phyloP scores from a whole-genome alignment of 1,140 invertebrate species.

The Chymomyza costata region DNA sequence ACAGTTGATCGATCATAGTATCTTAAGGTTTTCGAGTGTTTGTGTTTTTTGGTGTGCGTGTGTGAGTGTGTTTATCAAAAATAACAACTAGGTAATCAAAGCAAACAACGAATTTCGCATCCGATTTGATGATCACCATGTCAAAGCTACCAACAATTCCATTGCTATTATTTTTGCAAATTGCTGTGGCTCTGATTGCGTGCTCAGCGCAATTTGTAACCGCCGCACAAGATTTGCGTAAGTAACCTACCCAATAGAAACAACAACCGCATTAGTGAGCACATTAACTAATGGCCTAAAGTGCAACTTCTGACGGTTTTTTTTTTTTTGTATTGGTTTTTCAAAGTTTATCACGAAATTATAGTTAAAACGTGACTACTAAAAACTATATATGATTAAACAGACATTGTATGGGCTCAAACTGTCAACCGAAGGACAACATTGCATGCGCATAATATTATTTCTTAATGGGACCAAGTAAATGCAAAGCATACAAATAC shows the following conservation, averaged over 20 bases:
- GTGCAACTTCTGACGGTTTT: slow-evolving; percentile 15
- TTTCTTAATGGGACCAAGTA: no score
- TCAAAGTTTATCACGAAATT: slow-evolving; percentile 22
- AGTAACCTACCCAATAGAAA: slow-evolving; percentile 36
- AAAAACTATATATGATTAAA: no score
- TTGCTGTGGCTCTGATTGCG: slow-evolving; percentile 42
- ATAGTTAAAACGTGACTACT: slow-evolving; percentile 64
- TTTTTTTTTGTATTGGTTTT: slow-evolving; percentile 17
- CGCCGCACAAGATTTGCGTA: slow-evolving; percentile 71
- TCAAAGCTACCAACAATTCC: slow-evolving; percentile 36
- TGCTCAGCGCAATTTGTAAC: slow-evolving; percentile 41
- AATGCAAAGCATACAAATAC: no score
- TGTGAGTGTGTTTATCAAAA: slow-evolving; percentile 7
- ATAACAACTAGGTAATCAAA: slow-evolving; percentile 11
- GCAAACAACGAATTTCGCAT: slow-evolving; percentile 17
- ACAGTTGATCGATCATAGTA: slow-evolving; percentile 9
- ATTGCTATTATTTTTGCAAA: slow-evolving; percentile 47
- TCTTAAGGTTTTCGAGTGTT: slow-evolving; percentile 3
- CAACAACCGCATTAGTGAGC: not conserved
- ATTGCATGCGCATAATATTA: no score
- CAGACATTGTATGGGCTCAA: no score
- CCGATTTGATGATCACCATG: slow-evolving; percentile 29
- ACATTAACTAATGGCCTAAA: slow-evolving; percentile 10
- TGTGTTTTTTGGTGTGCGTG: slow-evolving; percentile 22
- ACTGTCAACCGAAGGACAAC: no score